Evolutionary conservation across 2,113 vertebrate genomes (phyloP).

Genomic region (Scortum barcoo): DNA sequence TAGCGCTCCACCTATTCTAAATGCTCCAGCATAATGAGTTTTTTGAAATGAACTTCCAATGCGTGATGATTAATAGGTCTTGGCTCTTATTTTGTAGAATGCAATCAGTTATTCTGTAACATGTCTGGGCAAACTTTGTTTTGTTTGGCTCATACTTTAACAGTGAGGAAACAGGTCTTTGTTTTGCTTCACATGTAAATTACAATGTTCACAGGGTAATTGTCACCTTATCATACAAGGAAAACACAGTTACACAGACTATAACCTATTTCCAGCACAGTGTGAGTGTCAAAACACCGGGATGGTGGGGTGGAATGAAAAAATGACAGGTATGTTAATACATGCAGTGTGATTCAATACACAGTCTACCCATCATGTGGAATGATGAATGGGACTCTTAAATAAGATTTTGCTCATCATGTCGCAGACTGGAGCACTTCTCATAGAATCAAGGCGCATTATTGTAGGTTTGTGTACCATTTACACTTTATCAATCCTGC

Average conservation of each 20-base stretch:
- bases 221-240: slow-evolving; percentile 47
- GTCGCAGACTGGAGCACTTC: not conserved
- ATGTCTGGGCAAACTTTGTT: slow-evolving; percentile 42
- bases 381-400: slow-evolving; percentile 9
- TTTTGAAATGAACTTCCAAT: slow-evolving; percentile 62
- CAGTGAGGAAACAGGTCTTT: slow-evolving; percentile 36
- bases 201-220: slow-evolving; percentile 51
- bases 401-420: slow-evolving; percentile 1
- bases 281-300: slow-evolving; percentile 43
- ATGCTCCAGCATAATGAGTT: slow-evolving; percentile 70
- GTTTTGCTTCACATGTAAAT: slow-evolving; percentile 62
- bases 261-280: slow-evolving; percentile 40
- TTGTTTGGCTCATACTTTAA: slow-evolving; percentile 29
- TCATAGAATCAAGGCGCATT: not conserved
- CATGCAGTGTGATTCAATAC: slow-evolving; percentile 30
- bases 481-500: not conserved
- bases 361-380: not conserved
- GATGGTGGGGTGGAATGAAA: slow-evolving; percentile 9
- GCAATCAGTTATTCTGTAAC: slow-evolving; percentile 72
- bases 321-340: slow-evolving; percentile 53
- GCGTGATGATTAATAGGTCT: slow-evolving; percentile 68
- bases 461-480: slow-evolving; percentile 12
- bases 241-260: slow-evolving; percentile 57
- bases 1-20: slow-evolving; percentile 49
- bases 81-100: slow-evolving; percentile 59